Evolutionary conservation across 2,888 invertebrate genomes (phyloP), one percentile per base, ranked within the genome.

Genomic region (Lasioglossum figueresi): DNA sequence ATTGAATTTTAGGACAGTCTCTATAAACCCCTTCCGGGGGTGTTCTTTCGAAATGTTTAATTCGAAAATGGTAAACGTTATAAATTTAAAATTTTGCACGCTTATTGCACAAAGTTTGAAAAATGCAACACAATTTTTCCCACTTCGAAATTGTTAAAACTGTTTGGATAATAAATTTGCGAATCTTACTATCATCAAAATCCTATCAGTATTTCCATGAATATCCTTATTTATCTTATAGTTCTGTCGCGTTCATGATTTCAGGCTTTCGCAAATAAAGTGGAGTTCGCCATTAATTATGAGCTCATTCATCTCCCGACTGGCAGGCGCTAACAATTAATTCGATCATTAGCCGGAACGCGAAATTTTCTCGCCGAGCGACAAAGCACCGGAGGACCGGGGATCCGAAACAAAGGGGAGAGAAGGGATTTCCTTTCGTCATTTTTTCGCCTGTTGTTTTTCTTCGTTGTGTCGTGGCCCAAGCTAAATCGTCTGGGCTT

Each of bases 371-470:
- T 31, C 19, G 16, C 19, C 70, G 27, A 10, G 27, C 31, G 34
- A 37, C 27, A 37, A 77, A 45, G 31, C 56, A 8, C 37, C n/a
- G 23, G 19, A 43, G 43, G 8, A 12, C 12, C 59, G 56, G 63
- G 27, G 63, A 31, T 31, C 34, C 31, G 16, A 45, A 34, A 45
- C 76, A 66, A 66, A 66, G n/a, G n/a, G 52, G 66, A 27, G 66
- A 45, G 66, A 66, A 76, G 23, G 31, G 43, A 76, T 66, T 45
- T 45, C 45, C 34, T 34, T 45, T 66, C 66, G 16, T 16, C 27
- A 68, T 68, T 68, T 68, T 34, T 68, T 68, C 23, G 34, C 12
- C 68, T 68, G 23, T 68, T 68, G 37, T 68, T 68, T 31, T 37
- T 31, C 34, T 14, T n/a, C 73, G 27, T 74, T 74, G 73, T 37